A percentile compares a stretch with the other conserved stretches of the same genome.
Evolutionary conservation across 1,140 invertebrate genomes (phyloP).

Genomic region (Zaprionus capensis): DNA sequence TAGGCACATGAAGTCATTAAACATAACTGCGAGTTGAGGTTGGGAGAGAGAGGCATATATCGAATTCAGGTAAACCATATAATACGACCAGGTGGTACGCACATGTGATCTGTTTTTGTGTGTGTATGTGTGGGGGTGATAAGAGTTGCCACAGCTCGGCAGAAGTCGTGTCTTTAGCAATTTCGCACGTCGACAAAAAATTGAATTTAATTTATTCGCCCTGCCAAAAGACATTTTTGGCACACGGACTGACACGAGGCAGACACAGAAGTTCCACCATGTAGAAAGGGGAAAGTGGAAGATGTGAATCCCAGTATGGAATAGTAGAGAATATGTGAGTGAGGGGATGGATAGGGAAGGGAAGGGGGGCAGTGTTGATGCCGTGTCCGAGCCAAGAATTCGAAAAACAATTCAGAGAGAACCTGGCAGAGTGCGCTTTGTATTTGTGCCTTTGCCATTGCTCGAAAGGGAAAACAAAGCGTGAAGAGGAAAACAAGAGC

Average conservation of each 20-base stretch:
- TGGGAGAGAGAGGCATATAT: background rate
- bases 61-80: background rate
- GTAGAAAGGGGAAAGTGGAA: background rate
- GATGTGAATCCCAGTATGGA: background rate
- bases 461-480: slow-evolving; percentile 11
- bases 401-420: slow-evolving; percentile 47
- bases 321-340: background rate
- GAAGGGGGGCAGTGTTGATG: slow-evolving; percentile 35
- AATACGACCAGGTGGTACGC: background rate
- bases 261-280: background rate
- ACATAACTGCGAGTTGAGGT: background rate
- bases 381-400: slow-evolving; percentile 61
- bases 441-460: slow-evolving; percentile 22
- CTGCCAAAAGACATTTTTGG: slow-evolving; percentile 57
- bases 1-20: slow-evolving; percentile 3
- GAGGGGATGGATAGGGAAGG: background rate
- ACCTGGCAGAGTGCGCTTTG: slow-evolving; percentile 40
- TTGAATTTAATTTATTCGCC: slow-evolving; percentile 66
- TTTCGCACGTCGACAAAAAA: slow-evolving; percentile 65
- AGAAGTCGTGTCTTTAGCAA: slow-evolving; percentile 51
- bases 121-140: background rate
- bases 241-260: slow-evolving; percentile 14
- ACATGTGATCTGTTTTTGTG: background rate
- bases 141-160: slow-evolving; percentile 1
- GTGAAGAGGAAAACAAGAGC: slow-evolving; percentile 44